phyloP scores from a whole-genome alignment of 2,797 vertebrate genomes.

The Psittacula echo region DNA sequence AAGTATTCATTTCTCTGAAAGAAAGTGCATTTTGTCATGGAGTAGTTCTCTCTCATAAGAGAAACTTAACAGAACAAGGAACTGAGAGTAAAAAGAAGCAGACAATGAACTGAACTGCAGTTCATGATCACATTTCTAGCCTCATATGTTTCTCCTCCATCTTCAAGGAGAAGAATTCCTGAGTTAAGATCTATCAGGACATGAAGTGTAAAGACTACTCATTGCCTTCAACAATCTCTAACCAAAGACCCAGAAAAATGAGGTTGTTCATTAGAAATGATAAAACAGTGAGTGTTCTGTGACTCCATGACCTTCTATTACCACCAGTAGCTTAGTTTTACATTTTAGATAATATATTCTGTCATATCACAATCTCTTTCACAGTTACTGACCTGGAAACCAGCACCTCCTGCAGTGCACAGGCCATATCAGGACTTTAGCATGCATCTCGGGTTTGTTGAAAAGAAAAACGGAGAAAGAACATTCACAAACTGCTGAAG shows the following conservation, averaged over 20 bases:
- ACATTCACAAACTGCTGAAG: not conserved
- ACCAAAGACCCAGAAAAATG: not conserved
- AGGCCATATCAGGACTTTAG: not conserved
- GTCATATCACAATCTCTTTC: fast-evolving
- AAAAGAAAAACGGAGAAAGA: not conserved
- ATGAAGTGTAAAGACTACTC: not conserved
- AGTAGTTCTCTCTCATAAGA: not conserved
- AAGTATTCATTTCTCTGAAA: not conserved
- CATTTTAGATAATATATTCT: not conserved
- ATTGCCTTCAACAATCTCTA: not conserved
- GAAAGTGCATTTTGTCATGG: not conserved
- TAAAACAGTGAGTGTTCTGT: not conserved
- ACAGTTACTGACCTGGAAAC: not conserved
- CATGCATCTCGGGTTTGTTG: fast-evolving
- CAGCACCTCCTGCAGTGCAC: not conserved
- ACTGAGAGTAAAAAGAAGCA: not conserved
- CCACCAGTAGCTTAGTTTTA: not conserved
- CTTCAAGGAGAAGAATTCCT: not conserved
- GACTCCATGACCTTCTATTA: not conserved
- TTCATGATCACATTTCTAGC: not conserved
- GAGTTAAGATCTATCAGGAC: not conserved
- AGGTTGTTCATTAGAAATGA: not conserved
- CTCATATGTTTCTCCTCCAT: not conserved
- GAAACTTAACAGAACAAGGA: not conserved
- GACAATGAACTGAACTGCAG: not conserved